Base-by-base conservation (phyloP, 2,888 invertebrate species). In the Macrosiphum euphorbiae region DNA sequence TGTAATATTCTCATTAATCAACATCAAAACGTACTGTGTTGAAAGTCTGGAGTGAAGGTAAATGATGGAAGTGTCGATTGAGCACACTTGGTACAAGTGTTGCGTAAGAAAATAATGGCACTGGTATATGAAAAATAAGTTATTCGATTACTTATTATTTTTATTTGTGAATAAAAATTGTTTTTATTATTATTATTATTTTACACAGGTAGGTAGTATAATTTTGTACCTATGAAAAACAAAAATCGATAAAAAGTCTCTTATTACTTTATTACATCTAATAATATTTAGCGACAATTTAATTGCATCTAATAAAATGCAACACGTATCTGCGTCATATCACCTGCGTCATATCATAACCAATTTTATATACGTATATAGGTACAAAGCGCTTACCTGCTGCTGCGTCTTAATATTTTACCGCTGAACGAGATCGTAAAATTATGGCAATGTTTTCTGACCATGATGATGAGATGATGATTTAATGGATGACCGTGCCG, bases 401-500 rank as follows among this genome's bases (percentile, higher is more conserved):
- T n/a, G 87, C 35, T 8, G 16, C 52, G 87, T 86, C 47, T 86
- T 44, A 86, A 47, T 88, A 50, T 88, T n/a, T 88, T 50, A 52
- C 78, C 78, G 20, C 78, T 35, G n/a, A 50, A 50, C 20, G 20
- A 28, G 50, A 88, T 50, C 50, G 87, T 88, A 88, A 52, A 88
- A 88, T 78, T 78, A 88, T 88, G 52, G 52, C 87, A 8, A 50
- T 52, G n/a, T 50, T 50, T 88, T 52, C 47, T 47, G 44, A 47
- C 86, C 50, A 35, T 52, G 87, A 50, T 52, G 28, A 88, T 50
- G n/a, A n/a, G n/a, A 50, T 35, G 35, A 52, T 52, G 52, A 50
- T 88, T 88, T 88, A 88, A 88, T 50, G 85, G 85, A 44, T 85
- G 44, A 85, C 35, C 8, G 78, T 35, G 78, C 35, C 35, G 35